Base-by-base conservation (phyloP, 92 coral and sea anemone species). In the Porites lobata region DNA sequence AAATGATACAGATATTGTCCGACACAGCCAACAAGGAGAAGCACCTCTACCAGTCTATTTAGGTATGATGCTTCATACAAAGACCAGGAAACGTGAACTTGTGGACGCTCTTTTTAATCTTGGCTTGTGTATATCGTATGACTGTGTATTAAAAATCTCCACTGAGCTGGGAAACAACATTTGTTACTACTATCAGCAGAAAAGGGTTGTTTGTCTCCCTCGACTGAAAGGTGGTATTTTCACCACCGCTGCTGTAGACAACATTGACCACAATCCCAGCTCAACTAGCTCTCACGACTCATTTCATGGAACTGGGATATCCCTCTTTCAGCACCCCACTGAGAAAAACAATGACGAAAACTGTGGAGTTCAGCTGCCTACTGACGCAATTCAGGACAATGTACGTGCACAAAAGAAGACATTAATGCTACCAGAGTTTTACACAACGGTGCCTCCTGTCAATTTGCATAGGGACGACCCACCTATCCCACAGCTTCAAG, bases 241-340 rank as follows among this genome's bases (percentile, higher is more conserved):
- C 38, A 89, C 90, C 14, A 89, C 92, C 8, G 77, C 89, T 9
- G 89, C 92, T 22, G 65, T 88, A 2, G 89, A 88, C 73, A 88
- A 88, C 75, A 47, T 88, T 21, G 92, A 88, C 63, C 92, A 83
- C 68, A 75, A 83, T 58, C 84, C 92, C 18, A 74, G 77, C 81
- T 88, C 85, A 53, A 54, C 29, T 50, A 89, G 90, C 26, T 54
- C 92, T 9, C 63, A 59, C 21, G 92, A 57, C 18, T 89, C 90
- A 8, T 84, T 90, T 75, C 92, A 84, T 62, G 93, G 93, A 53
- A 90, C 90, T n/a, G 83, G 90, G 32, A 64, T 52, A 51, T 53
- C 81, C 14, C 67, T 77, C 22, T 53, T 77, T 47, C 81, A 58
- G 20, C n/a, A 77, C 50, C 15, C 29, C 17, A 8, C 66, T 54